Percentiles rank a stretch among this genome's conserved stretches.
These are phyloP conservation scores for Galendromus occidentalis DNA, from an alignment of 1,140 invertebrate species.

Conservation along the genomic window DNA sequence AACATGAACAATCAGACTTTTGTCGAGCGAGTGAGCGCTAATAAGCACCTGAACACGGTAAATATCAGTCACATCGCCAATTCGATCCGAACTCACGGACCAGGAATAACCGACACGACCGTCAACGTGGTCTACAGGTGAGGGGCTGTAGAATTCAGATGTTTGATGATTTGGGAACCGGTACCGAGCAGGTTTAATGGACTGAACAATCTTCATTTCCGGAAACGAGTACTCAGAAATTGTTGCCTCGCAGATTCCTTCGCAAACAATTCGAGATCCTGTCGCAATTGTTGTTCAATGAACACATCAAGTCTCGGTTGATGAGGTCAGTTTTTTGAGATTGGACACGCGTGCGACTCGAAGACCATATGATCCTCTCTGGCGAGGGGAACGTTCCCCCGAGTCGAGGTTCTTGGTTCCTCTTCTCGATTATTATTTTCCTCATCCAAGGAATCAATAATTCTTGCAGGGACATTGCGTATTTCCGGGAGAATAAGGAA, in stretches of 20 bases:
- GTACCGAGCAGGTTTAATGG: not conserved
- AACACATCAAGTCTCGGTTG: slow-evolving; percentile 87
- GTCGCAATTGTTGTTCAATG: slow-evolving; percentile 93
- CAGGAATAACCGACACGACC: slow-evolving; percentile 90
- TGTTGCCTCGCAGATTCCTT: slow-evolving; percentile 91
- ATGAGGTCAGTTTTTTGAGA: slow-evolving; percentile 38
- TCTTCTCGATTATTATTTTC: too few relatives aligned
- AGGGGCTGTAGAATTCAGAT: not conserved
- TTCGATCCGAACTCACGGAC: slow-evolving; percentile 90
- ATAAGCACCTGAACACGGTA: slow-evolving; percentile 88
- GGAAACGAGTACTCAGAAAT: slow-evolving; percentile 39
- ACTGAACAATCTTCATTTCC: not conserved
- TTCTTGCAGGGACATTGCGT: slow-evolving; percentile 43
- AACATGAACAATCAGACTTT: slow-evolving; percentile 79
- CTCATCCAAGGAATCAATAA: not conserved
- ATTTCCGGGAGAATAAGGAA: slow-evolving; percentile 39
- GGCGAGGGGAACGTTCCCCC: too few relatives aligned
- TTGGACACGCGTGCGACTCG: too few relatives aligned
- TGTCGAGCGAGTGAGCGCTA: slow-evolving; percentile 69
- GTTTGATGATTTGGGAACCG: too few relatives aligned
- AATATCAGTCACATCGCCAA: slow-evolving; percentile 88
- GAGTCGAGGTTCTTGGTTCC: too few relatives aligned
- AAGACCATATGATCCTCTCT: too few relatives aligned
- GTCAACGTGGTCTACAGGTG: slow-evolving; percentile 29
- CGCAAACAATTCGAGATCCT: slow-evolving; percentile 81